Evolutionary conservation across 2,797 vertebrate species (phyloP), one percentile per base, ranked within the genome.

Genomic region (Chloroceryle amazona): DNA sequence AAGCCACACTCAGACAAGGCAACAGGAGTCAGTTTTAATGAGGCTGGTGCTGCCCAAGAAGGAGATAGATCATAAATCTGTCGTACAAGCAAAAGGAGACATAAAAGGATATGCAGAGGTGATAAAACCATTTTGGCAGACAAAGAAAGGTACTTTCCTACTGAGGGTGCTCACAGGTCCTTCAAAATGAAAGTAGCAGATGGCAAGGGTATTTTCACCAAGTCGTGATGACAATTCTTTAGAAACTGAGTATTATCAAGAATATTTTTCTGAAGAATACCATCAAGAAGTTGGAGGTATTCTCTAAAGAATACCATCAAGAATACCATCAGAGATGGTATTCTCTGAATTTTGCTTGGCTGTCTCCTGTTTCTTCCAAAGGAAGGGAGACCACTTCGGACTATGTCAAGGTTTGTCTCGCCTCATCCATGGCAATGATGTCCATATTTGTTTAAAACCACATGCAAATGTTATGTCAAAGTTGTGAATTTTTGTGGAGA

Each of bases 211-310:
- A 98, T 98, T 98, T 98, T 98, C 97, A 98, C 96, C 96, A 97
- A 97, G 98, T 97, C 98, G 97, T 97, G 98, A 98, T 98, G 97
- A 98, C 97, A 98, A 93, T 98, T 98, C 98, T 98, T 97, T 66
- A 28, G 57, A 76, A 81, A 19, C 6, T 54, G 72, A 9, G 76
- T 70, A 17, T 54, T 68, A 57, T 51, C n/a, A 51, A 35, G 51
- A 57, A 35, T 84, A 51, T 31, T 54, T 22, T 67, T 83, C 44
- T 83, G n/a, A 70, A 54, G 18, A 86, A 66, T 41, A 86, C n/a
- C n/a, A n/a, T n/a, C n/a, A n/a, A n/a, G n/a, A n/a, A n/a, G n/a
- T n/a, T n/a, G n/a, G n/a, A n/a, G n/a, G n/a, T n/a, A n/a, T n/a
- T n/a, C n/a, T n/a, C n/a, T n/a, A n/a, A n/a, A n/a, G n/a, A n/a